Conservation (phyloP, 2,888 invertebrate genomes). For the Eupithecia pulchellata region DNA sequence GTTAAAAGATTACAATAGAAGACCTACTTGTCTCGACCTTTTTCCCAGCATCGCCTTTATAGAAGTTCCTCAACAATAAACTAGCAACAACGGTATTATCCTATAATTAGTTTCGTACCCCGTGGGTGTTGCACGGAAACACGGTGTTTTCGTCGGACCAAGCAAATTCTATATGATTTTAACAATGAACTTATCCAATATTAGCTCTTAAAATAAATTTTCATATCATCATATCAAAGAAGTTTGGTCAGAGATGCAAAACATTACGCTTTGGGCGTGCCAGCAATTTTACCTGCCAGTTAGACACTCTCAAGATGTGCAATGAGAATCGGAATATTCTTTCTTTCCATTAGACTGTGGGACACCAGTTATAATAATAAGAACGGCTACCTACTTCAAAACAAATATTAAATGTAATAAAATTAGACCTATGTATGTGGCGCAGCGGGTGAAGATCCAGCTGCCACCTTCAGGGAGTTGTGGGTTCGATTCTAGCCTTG, state of each 20-base stretch:
- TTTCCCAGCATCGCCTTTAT: slow-evolving; percentile 9
- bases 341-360: too few relatives aligned
- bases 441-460: too few relatives aligned
- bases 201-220: background rate
- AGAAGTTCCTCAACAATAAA: slow-evolving; percentile 18
- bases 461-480: too few relatives aligned
- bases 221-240: background rate
- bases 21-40: background rate
- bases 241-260: background rate
- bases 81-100: slow-evolving; percentile 18
- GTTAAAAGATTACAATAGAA: background rate
- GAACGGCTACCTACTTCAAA: too few relatives aligned
- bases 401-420: too few relatives aligned
- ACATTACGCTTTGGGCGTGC: background rate
- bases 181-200: background rate
- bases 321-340: too few relatives aligned
- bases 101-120: slow-evolving; percentile 24
- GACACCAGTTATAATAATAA: too few relatives aligned
- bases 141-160: background rate
- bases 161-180: background rate
- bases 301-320: too few relatives aligned
- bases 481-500: too few relatives aligned
- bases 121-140: background rate
- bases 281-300: too few relatives aligned
- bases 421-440: too few relatives aligned